Evolutionary conservation across 1,140 invertebrate species (phyloP).

Genomic region (Belonocnema kinseyi): DNA sequence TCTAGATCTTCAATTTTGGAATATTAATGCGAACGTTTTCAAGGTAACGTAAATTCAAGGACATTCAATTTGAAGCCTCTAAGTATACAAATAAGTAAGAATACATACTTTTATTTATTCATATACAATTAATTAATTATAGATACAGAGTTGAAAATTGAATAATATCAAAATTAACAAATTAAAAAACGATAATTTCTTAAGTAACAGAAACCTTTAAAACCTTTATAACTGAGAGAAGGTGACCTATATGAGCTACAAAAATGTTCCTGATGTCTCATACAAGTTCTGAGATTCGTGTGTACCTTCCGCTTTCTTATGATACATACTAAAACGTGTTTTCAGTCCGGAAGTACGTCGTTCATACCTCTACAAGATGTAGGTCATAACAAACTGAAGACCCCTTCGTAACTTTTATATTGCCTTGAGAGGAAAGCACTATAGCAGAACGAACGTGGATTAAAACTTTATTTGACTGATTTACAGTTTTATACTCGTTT

Average conservation of each 20-base stretch:
- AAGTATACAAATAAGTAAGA: no score
- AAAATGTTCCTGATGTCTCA: neutral
- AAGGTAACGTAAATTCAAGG: no score
- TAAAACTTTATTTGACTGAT: neutral
- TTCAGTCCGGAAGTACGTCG: constrained; percentile 5
- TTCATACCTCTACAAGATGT: neutral
- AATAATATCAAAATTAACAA: no score
- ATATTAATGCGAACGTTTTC: no score
- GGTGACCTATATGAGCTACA: neutral
- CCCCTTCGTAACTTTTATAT: constrained; percentile 4
- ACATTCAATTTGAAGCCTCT: no score
- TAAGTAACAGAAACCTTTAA: no score
- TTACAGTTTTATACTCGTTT: neutral
- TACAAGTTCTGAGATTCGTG: neutral
- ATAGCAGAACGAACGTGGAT: neutral
- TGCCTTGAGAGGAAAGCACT: neutral
- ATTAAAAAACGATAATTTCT: no score
- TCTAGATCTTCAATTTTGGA: no score
- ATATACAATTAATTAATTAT: no score
- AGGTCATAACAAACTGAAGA: constrained; percentile 5
- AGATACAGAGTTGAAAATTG: no score
- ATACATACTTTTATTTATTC: no score
- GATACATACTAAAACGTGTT: neutral
- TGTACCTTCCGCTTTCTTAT: constrained; percentile 1
- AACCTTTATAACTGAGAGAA: neutral